phyloP scores from a whole-genome alignment of 2,113 vertebrate genomes.

The Gymnobelideus leadbeateri region DNA sequence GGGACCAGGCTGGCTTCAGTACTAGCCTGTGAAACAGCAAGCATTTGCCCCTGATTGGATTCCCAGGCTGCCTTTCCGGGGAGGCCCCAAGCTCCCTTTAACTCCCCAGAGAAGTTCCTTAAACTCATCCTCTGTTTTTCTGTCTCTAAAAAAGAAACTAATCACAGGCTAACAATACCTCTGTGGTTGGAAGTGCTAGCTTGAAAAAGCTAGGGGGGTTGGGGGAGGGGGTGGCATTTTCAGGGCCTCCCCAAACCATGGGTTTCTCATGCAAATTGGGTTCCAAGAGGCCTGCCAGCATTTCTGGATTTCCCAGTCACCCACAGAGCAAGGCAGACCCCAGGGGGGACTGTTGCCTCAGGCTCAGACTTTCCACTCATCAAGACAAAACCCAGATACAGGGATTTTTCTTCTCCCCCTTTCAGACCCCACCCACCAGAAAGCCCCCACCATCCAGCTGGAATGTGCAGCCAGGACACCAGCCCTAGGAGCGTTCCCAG shows the following conservation, averaged over 20 bases:
- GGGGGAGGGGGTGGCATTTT: conserved; percentile 46
- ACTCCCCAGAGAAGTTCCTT: conserved; percentile 58
- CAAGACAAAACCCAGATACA: conserved; percentile 61
- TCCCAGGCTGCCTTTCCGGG: conserved; percentile 23
- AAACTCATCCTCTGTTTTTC: conserved; percentile 38
- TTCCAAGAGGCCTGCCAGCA: conserved; percentile 40
- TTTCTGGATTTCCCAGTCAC: conserved; percentile 32
- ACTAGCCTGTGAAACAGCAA: conserved; percentile 33
- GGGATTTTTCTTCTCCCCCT: neutral
- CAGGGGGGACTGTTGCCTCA: conserved; percentile 33
- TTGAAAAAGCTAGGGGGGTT: conserved; percentile 62
- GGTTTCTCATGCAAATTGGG: conserved; percentile 73
- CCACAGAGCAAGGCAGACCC: conserved; percentile 38
- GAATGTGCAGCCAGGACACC: neutral
- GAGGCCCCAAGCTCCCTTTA: conserved; percentile 51
- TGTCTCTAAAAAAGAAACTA: conserved; percentile 56
- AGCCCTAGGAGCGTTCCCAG: neutral
- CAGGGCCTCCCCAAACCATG: neutral
- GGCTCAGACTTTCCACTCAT: conserved; percentile 61
- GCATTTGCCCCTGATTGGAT: conserved; percentile 30
- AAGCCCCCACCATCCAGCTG: neutral
- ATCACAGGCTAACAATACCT: conserved; percentile 41
- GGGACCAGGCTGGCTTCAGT: conserved; percentile 45
- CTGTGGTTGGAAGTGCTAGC: conserved; percentile 47
- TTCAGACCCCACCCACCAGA: neutral